These are phyloP conservation scores for Pipistrellus pipistrellus DNA, from an alignment of 2,797 vertebrate genomes.

Conservation along the genomic window DNA sequence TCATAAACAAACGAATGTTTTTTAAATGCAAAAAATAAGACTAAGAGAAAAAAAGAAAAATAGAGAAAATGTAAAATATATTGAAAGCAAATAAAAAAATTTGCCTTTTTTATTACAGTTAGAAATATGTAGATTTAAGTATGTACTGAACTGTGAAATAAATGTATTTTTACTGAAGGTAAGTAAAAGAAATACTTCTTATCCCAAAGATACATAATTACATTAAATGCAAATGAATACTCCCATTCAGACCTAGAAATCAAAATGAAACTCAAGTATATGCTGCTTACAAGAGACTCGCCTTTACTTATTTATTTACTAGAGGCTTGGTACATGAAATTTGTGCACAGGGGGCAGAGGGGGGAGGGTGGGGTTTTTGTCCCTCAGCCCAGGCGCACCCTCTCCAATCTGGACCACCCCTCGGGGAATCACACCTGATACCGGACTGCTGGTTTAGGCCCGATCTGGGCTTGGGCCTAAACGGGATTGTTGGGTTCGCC, in stretches of 20 bases:
- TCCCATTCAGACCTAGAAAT: neutral
- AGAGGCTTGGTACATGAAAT: too few species aligned
- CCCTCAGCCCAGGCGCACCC: too few species aligned
- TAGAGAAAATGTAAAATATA: neutral
- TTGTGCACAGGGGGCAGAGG: too few species aligned
- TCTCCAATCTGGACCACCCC: too few species aligned
- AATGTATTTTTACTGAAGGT: neutral
- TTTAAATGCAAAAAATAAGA: neutral
- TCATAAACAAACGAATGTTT: neutral
- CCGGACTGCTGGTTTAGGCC: too few species aligned
- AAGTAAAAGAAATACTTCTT: neutral
- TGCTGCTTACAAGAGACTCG: neutral
- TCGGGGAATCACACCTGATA: too few species aligned
- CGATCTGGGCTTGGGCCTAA: too few species aligned
- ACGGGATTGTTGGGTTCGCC: too few species aligned
- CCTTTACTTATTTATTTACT: neutral
- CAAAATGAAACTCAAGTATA: slow-evolving; percentile 14
- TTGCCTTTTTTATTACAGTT: neutral
- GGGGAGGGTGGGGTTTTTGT: too few species aligned
- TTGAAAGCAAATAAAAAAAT: slow-evolving; percentile 22
- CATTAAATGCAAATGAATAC: neutral
- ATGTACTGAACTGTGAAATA: neutral
- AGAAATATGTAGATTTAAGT: neutral
- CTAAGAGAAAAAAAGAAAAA: neutral
- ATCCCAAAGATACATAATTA: neutral